phyloP scores from a whole-genome alignment of 2,113 vertebrate genomes.

The Pitta sordida region DNA sequence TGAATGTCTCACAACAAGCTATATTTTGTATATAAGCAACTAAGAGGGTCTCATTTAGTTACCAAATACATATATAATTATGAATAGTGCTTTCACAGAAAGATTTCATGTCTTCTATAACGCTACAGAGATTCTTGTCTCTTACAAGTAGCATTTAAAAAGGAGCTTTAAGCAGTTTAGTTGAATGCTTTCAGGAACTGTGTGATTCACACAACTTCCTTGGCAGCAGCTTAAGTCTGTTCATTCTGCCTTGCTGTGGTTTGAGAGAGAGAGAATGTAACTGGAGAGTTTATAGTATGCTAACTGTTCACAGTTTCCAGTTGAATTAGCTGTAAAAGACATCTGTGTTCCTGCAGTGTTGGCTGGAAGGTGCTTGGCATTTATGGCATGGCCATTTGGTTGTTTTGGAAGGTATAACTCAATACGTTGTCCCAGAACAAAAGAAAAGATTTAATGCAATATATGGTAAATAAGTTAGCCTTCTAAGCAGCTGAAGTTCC shows the following conservation, averaged over 20 bases:
- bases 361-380: neutral
- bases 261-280: neutral
- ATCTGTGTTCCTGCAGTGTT: neutral
- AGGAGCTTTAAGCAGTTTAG: neutral
- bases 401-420: slow-evolving; percentile 14
- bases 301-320: slow-evolving; percentile 37
- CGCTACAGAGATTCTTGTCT: neutral
- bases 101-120: neutral
- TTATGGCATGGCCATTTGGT: neutral
- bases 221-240: slow-evolving; percentile 13
- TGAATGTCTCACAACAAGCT: slow-evolving; percentile 4
- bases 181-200: slow-evolving; percentile 11
- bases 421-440: slow-evolving; percentile 9
- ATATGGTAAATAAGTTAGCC: neutral
- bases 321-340: slow-evolving; percentile 30
- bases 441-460: neutral
- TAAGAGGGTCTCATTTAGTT: slow-evolving; percentile 10
- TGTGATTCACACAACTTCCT: slow-evolving; percentile 33
- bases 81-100: slow-evolving; percentile 14
- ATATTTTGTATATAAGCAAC: slow-evolving; percentile 1
- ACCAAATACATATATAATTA: neutral
- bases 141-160: neutral
- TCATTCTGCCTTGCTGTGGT: slow-evolving; percentile 30
- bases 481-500: neutral
- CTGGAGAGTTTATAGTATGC: slow-evolving; percentile 11